Evolutionary conservation across 53 echinoderm and acorn worm genomes (phyloP), one percentile per base, ranked within the genome.

Genomic region (Mesocentrotus franciscanus): DNA sequence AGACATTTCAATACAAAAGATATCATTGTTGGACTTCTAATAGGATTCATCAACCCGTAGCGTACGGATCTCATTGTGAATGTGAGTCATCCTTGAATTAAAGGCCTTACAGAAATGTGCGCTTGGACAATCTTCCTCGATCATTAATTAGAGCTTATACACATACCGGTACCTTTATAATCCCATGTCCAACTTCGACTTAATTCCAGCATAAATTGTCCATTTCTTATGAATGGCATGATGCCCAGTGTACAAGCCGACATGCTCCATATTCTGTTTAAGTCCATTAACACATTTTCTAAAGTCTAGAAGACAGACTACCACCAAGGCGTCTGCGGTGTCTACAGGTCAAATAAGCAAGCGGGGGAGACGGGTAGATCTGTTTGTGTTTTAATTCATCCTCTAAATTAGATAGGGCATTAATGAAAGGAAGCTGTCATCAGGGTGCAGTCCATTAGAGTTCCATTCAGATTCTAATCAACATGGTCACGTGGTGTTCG

Each of bases 351-450:
- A 61, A 36, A 35, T 58, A 91, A 91, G 62, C 91, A 34, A 33
- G 35, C 20, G 22, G 4, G 64, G 91, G 64, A 30, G 91, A 57
- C n/a, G 66, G 4, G 35, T 34, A 24, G 68, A 34, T 39, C 27
- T 91, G 66, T 91, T 39, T 91, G 34, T 66, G 62, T 91, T 91
- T 91, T 64, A 91, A 62, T 91, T 91, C 91, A 91, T 35, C 39
- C 35, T 39, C 22, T 62, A 62, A 90, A 91, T 91, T 91, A 91
- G 91, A 91, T 66, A 66, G 39, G 91, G 66, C 91, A 20, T 68
- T 91, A 35, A 68, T 66, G 91, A 68, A 13, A 64, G 91, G 62
- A 91, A 64, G 91, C 91, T 91, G 91, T 91, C 91, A 91, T n/a
- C 57, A 13, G 87, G n/a, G 91, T 35, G 91, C 91, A 62, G 91